phyloP scores from a whole-genome alignment of 2,888 invertebrate species.

The Hyposoter didymator region DNA sequence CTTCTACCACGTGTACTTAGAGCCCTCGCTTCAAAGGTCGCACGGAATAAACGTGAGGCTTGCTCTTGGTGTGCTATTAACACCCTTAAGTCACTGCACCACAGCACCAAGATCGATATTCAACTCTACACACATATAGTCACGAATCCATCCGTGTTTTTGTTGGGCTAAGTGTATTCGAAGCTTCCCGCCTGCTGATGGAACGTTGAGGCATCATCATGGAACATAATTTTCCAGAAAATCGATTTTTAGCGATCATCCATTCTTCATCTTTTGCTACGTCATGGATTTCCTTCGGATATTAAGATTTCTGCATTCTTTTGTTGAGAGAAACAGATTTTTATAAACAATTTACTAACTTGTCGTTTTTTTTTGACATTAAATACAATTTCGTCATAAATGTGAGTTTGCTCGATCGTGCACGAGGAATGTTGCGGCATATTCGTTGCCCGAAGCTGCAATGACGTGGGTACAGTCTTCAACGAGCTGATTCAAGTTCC shows the following conservation, averaged over 20 bases:
- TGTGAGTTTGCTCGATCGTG: neutral
- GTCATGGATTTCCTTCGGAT: no score
- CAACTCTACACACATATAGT: conserved; percentile 7
- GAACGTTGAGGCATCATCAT: neutral
- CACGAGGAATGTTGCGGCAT: neutral
- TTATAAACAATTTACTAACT: neutral
- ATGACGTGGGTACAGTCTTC: neutral
- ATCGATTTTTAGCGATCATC: no score
- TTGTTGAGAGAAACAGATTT: neutral
- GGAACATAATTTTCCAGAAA: no score
- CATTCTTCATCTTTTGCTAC: no score
- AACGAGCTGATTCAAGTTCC: neutral
- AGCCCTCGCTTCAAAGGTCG: conserved; percentile 30
- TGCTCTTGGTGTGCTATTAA: conserved; percentile 9
- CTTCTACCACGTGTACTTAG: neutral
- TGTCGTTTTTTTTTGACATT: neutral
- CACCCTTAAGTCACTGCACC: conserved; percentile 46
- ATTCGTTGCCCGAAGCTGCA: neutral
- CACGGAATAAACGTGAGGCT: neutral
- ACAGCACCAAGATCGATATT: conserved; percentile 51
- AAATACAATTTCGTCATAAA: neutral
- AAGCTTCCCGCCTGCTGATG: neutral
- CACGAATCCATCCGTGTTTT: conserved; percentile 22
- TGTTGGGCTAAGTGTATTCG: neutral
- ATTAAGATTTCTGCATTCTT: neutral